These are phyloP conservation scores for Coregonus suidteri DNA, from an alignment of 2,797 vertebrate genomes.

Conservation along the genomic window DNA sequence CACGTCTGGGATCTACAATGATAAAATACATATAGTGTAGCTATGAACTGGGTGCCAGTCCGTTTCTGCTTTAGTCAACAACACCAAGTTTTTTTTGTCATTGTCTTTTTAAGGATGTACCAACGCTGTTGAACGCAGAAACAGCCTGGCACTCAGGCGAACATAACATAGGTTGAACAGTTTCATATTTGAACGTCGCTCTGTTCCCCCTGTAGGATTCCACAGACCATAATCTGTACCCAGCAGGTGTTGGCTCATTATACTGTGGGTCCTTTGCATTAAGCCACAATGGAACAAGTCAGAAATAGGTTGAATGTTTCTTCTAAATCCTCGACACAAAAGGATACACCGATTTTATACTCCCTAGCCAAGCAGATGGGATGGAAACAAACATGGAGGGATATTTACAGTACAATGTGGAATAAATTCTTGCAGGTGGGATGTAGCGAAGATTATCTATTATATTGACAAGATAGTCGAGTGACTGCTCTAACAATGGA, in stretches of 20 bases:
- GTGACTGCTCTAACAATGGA: no score
- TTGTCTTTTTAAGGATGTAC: conserved; percentile 20
- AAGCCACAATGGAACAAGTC: conserved; percentile 47
- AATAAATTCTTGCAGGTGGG: conserved; percentile 39
- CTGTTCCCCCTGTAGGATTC: conserved; percentile 15
- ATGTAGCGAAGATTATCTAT: not conserved
- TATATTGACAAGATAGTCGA: no score
- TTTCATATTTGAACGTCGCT: conserved; percentile 9
- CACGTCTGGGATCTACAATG: conserved; percentile 68
- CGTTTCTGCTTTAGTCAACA: conserved; percentile 25
- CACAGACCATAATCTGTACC: not conserved
- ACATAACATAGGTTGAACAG: conserved; percentile 25
- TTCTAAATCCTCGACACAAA: conserved; percentile 47
- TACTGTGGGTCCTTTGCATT: conserved; percentile 31
- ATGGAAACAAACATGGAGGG: conserved; percentile 65
- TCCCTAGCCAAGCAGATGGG: conserved; percentile 64
- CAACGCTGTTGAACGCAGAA: conserved; percentile 1
- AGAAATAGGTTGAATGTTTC: conserved; percentile 43
- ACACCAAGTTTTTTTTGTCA: conserved; percentile 13
- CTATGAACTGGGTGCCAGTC: conserved; percentile 27
- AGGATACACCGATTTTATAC: conserved; percentile 70
- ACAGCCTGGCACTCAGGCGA: conserved; percentile 24
- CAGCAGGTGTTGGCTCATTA: conserved; percentile 3
- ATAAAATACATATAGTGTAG: conserved; percentile 52
- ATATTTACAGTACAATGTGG: conserved; percentile 78